These are phyloP conservation scores for Apotomis turbidana DNA, from an alignment of 2,888 invertebrate genomes.

Conservation along the genomic window DNA sequence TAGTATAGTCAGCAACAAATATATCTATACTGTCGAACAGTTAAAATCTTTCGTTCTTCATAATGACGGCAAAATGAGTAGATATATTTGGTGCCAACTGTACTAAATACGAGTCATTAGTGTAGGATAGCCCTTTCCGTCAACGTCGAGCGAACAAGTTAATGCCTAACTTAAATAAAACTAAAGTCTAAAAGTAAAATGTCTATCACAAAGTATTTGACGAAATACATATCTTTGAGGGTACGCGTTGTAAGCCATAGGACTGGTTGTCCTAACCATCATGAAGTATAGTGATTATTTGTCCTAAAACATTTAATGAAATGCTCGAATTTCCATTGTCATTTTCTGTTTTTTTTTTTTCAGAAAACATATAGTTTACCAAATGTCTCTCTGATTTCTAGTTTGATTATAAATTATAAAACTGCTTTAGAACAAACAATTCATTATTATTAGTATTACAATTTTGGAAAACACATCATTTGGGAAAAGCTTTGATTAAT, in stretches of 20 bases:
- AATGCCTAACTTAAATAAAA: conserved; percentile 34
- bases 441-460: neutral
- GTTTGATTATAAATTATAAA: neutral
- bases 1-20: conserved; percentile 4
- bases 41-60: neutral
- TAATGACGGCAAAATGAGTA: neutral
- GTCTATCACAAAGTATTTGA: conserved; percentile 73
- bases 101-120: conserved; percentile 7
- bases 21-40: neutral
- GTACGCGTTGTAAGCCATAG: neutral
- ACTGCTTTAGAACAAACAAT: conserved; percentile 27
- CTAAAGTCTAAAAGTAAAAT: conserved; percentile 40
- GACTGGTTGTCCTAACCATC: conserved; percentile 5
- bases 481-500: conserved; percentile 1
- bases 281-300: conserved; percentile 11
- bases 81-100: neutral
- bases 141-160: conserved; percentile 16
- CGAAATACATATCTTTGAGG: conserved; percentile 51
- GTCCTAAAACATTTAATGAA: conserved; percentile 17
- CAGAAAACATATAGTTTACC: too few species aligned
- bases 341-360: too few species aligned
- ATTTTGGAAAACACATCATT: neutral
- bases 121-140: conserved; percentile 19
- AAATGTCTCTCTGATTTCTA: neutral
- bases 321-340: neutral